Evolutionary conservation across 2,888 invertebrate species (phyloP).

Genomic region (Drosophila testacea): DNA sequence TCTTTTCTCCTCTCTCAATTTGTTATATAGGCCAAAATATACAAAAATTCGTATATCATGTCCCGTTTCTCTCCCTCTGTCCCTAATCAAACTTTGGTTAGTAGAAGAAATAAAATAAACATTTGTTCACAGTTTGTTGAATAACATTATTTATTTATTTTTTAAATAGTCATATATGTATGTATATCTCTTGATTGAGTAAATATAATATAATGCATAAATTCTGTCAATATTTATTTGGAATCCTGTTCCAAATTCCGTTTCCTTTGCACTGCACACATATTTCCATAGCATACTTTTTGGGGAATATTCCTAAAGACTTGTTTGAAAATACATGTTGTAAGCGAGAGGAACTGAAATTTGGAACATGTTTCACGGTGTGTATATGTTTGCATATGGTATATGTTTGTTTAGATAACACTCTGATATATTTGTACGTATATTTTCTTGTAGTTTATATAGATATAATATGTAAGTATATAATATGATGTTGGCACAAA

Average conservation of each 20-base stretch:
- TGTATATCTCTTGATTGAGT: constrained; percentile 7
- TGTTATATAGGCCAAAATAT: no score
- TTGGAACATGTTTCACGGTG: constrained; percentile 7
- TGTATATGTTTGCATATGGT: constrained; percentile 8
- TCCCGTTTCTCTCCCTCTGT: background rate
- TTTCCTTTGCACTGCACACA: background rate
- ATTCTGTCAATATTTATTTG: constrained; percentile 11
- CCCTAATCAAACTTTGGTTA: background rate
- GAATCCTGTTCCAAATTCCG: background rate
- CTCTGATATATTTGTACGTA: constrained; percentile 23
- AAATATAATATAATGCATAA: constrained; percentile 9
- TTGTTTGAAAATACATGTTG: background rate
- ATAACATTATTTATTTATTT: constrained; percentile 38
- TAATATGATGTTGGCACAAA: constrained; percentile 31
- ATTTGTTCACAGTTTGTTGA: background rate
- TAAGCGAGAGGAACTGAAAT: background rate
- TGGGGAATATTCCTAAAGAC: background rate
- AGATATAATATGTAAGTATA: constrained; percentile 23
- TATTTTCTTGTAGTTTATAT: constrained; percentile 11
- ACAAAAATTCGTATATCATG: no score
- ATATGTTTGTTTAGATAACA: constrained; percentile 19
- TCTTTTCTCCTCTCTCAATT: no score
- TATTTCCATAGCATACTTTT: constrained; percentile 7
- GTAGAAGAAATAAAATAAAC: background rate
- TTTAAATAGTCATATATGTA: constrained; percentile 12